These are phyloP conservation scores for Tigriopus japonicus DNA, from an alignment of 1,140 invertebrate genomes.

Conservation along the genomic window DNA sequence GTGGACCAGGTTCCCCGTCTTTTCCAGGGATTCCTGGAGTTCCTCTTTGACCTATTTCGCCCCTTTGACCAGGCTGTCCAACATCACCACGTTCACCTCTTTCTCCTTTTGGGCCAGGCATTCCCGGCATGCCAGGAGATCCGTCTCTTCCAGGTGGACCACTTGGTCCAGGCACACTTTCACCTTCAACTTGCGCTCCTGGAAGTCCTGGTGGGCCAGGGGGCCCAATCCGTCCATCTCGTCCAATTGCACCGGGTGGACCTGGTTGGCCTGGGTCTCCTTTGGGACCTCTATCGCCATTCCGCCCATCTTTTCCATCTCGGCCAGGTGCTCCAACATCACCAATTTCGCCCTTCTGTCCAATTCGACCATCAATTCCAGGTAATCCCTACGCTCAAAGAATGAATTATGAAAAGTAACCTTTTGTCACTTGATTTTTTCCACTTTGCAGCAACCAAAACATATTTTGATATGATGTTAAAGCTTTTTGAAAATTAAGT, in stretches of 20 bases:
- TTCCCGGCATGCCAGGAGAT: conserved; percentile 48
- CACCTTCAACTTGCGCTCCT: conserved; percentile 8
- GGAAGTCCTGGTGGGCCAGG: conserved; percentile 8
- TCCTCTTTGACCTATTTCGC: conserved; percentile 47
- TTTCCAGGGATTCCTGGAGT: conserved; percentile 42
- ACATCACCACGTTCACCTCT: conserved; percentile 52
- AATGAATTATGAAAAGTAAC: background rate
- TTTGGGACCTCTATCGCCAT: conserved; percentile 9
- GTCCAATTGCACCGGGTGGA: conserved; percentile 7
- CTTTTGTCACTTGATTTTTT: no score
- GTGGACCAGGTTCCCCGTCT: conserved; percentile 43
- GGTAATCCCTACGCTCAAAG: conserved; percentile 6
- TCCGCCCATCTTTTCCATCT: conserved; percentile 1
- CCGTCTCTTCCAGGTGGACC: conserved; percentile 56
- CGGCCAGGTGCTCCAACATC: background rate
- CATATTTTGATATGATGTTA: no score
- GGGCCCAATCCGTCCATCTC: background rate
- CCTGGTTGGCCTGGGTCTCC: conserved; percentile 12
- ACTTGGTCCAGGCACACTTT: conserved; percentile 39
- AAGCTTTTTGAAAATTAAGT: no score
- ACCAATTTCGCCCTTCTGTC: conserved; percentile 1
- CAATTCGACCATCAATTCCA: background rate
- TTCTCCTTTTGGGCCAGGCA: conserved; percentile 45
- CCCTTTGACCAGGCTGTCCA: conserved; percentile 54
- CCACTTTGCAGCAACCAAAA: no score